These are phyloP conservation scores for Zoanthus sansibaricus DNA, from an alignment of 92 coral and sea anemone genomes.

Conservation along the genomic window DNA sequence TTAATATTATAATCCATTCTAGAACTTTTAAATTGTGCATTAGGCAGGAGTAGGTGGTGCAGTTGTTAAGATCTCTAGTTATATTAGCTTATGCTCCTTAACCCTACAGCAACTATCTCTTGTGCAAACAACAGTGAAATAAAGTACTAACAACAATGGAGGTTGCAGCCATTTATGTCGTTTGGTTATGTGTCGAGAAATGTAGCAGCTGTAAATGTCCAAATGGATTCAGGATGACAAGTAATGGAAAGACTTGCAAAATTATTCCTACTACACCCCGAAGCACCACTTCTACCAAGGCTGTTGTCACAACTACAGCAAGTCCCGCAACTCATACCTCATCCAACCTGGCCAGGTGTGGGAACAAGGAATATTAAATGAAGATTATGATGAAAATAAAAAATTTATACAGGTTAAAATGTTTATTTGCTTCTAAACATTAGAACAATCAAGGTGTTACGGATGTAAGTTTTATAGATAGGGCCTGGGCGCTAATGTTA, in stretches of 20 bases:
- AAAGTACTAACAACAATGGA: conserved; percentile 64
- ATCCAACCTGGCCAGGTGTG: no score
- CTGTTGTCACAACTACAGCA: not conserved
- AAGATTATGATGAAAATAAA: no score
- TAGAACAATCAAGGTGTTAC: no score
- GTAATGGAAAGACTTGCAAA: conserved; percentile 70
- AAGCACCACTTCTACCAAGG: not conserved
- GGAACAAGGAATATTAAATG: no score
- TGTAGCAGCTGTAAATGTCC: conserved; percentile 84
- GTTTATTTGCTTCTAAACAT: no score
- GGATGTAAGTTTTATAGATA: no score
- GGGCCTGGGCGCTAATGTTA: no score
- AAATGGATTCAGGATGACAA: conserved; percentile 75
- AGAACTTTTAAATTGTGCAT: no score
- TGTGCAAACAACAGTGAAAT: conserved; percentile 50
- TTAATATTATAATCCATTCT: no score
- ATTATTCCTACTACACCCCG: conserved; percentile 57
- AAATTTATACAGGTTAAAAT: no score
- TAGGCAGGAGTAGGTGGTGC: no score
- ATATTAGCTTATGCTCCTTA: not conserved
- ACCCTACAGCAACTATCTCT: conserved; percentile 67
- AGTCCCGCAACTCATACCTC: not conserved
- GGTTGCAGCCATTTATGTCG: conserved; percentile 96
- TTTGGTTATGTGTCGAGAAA: conserved; percentile 54
- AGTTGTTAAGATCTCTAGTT: no score